phyloP scores from a whole-genome alignment of 2,113 vertebrate species.

The Glaucidium brasilianum region DNA sequence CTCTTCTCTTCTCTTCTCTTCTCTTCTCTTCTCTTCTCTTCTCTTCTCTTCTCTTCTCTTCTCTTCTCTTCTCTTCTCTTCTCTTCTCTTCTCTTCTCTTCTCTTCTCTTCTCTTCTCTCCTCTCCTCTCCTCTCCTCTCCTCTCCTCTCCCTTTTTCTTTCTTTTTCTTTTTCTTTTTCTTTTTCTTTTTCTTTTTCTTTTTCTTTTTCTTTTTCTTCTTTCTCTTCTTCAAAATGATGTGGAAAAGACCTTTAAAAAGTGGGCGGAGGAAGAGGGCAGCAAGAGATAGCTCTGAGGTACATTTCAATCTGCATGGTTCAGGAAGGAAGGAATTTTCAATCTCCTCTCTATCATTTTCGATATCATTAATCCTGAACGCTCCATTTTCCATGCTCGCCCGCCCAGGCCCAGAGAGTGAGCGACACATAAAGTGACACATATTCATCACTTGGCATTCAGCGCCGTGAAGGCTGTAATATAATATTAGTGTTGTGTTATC shows the following conservation, averaged over 20 bases:
- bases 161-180: fast-evolving
- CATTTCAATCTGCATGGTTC: constrained; percentile 90
- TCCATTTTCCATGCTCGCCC: constrained; percentile 95
- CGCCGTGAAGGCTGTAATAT: constrained; percentile 82
- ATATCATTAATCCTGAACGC: constrained; percentile 98
- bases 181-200: too few relatives aligned
- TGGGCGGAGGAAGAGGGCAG: constrained; percentile 54
- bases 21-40: neutral
- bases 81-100: too few relatives aligned
- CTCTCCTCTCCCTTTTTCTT: too few relatives aligned
- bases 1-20: fast-evolving
- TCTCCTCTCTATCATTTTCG: constrained; percentile 99
- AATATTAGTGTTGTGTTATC: constrained; percentile 97
- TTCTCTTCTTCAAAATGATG: neutral
- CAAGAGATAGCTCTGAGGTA: constrained; percentile 82
- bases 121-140: fast-evolving
- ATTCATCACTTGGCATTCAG: constrained; percentile 83
- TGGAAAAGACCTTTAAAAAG: constrained; percentile 44
- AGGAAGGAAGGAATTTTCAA: constrained; percentile 97
- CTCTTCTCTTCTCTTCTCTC: neutral
- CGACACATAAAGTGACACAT: constrained; percentile 87
- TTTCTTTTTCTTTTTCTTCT: fast-evolving
- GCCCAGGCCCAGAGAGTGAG: constrained; percentile 86
- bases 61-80: fast-evolving
- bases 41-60: neutral